Base-by-base conservation (phyloP, 2,113 vertebrate species). In the Pelobates fuscus region DNA sequence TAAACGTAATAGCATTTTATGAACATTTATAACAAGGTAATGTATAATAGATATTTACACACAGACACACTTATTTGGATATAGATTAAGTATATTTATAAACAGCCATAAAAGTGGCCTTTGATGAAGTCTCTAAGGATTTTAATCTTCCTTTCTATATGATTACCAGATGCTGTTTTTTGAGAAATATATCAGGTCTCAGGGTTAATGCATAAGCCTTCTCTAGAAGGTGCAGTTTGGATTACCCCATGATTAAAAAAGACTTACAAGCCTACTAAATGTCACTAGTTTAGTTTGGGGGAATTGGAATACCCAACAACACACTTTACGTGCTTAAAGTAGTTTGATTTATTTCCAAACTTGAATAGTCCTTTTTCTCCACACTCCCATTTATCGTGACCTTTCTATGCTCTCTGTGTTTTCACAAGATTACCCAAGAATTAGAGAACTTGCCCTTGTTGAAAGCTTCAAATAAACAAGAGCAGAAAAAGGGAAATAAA, bases 201-300 rank as follows among this genome's bases (percentile, higher is more conserved):
- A 78, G 83, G 85, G 86, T 88, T 87, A 89, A 89, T 87, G 84
- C 85, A 75, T 26, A 61, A 78, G 82, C 67, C 80, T 86, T 89
- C 82, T 85, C 84, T 87, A 83, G 82, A 86, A 88, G 84, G 86
- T 79, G 79, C 86, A 78, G 85, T 5, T 72, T 72, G 80, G 84
- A 86, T 88, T 84, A 87, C 82, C 79, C 76, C 60, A 78, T 63
- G 82, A 84, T 87, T 88, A 85, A 80, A 75, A 84, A 84, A 76
- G 85, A 82, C 78, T 24, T 23, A 77, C 69, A 26, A 72, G n/a
- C 77, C 80, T 78, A 75, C 83, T 82, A 81, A 71, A 52, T 69
- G 69, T 0, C 44, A 37, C 82, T 83, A 62, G 32, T 80, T 1
- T 71, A 81, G 79, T 80, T 82, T 81, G 79, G 70, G 80, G 66